Percentiles rank a stretch among this genome's conserved stretches.
Evolutionary conservation across 2,113 vertebrate species (phyloP).

Genomic region (Hemiprocne comata): DNA sequence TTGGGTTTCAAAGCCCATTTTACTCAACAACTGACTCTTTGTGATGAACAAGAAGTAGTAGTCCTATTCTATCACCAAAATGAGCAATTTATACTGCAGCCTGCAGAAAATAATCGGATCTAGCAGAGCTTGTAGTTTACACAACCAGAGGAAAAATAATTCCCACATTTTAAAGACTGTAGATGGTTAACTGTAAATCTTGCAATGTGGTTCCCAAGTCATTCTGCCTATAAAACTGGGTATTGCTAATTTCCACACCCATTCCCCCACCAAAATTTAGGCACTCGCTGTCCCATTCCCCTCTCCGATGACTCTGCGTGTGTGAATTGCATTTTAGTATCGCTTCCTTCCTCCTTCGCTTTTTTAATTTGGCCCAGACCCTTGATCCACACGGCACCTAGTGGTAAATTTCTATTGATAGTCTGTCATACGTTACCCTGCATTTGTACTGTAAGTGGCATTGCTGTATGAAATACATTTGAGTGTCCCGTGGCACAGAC

Average conservation of each 20-base stretch:
- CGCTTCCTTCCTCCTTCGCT: neutral
- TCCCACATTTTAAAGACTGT: neutral
- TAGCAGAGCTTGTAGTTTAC: neutral
- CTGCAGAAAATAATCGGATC: neutral
- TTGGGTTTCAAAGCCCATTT: constrained; percentile 15
- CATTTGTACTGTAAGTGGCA: neutral
- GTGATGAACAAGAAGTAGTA: neutral
- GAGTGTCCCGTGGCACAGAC: neutral
- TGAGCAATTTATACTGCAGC: neutral
- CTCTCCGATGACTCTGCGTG: neutral
- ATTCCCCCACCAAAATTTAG: neutral
- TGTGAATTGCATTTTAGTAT: neutral
- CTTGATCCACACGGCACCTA: neutral
- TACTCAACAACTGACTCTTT: constrained; percentile 6
- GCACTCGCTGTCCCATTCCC: neutral
- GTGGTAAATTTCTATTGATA: neutral
- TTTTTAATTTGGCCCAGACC: neutral
- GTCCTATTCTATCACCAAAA: neutral
- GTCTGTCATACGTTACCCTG: rapidly evolving
- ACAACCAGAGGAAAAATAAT: neutral
- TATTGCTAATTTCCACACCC: neutral
- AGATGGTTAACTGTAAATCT: neutral
- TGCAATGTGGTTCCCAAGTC: rapidly evolving
- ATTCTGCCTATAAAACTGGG: neutral
- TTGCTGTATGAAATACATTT: neutral